Base-by-base conservation (phyloP, 1,140 invertebrate genomes). In the Andricus grossulariae region DNA sequence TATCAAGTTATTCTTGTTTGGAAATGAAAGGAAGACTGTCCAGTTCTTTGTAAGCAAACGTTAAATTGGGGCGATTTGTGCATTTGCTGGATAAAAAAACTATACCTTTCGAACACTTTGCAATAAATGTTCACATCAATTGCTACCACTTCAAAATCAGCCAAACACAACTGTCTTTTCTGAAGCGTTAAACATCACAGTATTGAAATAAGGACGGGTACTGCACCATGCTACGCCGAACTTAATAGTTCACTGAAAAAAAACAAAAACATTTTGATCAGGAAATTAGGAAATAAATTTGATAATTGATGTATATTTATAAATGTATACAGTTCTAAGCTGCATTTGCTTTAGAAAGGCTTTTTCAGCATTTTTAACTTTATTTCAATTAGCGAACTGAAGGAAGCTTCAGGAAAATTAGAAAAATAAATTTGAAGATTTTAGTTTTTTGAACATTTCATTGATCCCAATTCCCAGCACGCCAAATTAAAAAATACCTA, bases 221-320 rank as follows among this genome's bases (percentile, higher is more conserved):
- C 80, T 66, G 71, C 52, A 77, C 72, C 60, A 74, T 78, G 74
- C 82, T 91, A 92, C 78, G 91, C 91, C 70, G 91, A 92, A 83
- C 91, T 90, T 77, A 92, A 81, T 57, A 92, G 85, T 85, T 92
- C 90, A 81, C 91, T 92, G 80, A 39, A 90, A 88, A 77, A 84
- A 77, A 77, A 80, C 84, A 75, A 72, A 39, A 39, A 74, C 51
- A 21, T 72, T 49, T 72, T 74, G 39, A 11, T 55, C 66, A 71
- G 55, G 45, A 45, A 77, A 55, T 77, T 45, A 52, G 73, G 54
- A 71, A 73, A 57, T 77, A 50, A 75, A 75, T 25, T 78, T n/a
- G 19, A 55, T 15, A 50, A 76, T 55, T 32, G 50, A 73, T 57
- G 39, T 2, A 10, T 45, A 45, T 45, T 45, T 45, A 11, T 45